Percentiles rank a stretch among this genome's conserved stretches.
phyloP scores from a whole-genome alignment of 2,888 invertebrate species.

The Acanthosepion lycidas region DNA sequence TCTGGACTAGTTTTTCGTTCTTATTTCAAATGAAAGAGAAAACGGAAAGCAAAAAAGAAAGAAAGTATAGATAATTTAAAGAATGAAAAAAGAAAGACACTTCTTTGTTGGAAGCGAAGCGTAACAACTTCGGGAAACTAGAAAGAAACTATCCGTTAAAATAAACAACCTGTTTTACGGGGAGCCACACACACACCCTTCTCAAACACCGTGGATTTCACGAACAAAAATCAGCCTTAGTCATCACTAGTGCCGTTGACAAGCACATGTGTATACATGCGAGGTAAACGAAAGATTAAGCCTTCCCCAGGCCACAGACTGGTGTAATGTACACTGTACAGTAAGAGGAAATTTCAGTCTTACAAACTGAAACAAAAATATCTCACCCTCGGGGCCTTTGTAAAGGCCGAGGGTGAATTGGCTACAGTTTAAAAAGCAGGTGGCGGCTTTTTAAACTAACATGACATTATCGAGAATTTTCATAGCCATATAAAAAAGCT shows the following conservation, averaged over 20 bases:
- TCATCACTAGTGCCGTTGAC: neutral
- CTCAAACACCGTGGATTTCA: neutral
- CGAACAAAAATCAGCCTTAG: neutral
- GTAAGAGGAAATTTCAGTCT: neutral
- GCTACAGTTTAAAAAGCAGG: neutral
- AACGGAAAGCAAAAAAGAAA: neutral
- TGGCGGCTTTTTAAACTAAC: neutral
- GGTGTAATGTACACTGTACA: no score
- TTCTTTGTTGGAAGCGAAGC: neutral
- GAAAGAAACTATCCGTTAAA: neutral
- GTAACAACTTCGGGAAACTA: neutral
- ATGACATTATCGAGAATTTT: neutral
- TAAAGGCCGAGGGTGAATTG: neutral
- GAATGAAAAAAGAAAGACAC: neutral
- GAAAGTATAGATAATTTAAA: neutral
- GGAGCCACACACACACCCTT: neutral
- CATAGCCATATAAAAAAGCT: neutral
- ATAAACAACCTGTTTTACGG: neutral
- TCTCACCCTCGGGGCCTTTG: neutral
- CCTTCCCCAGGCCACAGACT: no score
- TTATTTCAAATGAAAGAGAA: neutral
- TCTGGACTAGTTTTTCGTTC: neutral
- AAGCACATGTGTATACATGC: neutral
- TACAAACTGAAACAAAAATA: neutral
- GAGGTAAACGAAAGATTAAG: neutral